Base-by-base conservation (phyloP, 2,888 invertebrate genomes). In the Epicampocera succincta region DNA sequence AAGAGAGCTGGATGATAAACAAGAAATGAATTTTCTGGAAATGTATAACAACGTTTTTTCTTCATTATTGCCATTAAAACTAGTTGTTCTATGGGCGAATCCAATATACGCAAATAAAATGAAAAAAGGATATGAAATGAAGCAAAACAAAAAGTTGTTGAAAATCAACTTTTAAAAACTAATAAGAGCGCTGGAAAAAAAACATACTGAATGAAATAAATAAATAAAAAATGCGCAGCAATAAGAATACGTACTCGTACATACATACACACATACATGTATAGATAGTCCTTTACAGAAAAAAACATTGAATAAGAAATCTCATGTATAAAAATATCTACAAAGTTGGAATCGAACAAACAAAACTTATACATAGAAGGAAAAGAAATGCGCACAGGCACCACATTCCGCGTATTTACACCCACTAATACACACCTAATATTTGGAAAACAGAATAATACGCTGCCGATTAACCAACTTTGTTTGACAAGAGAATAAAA, bases 11-110 rank as follows among this genome's bases (percentile, higher is more conserved):
- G 15, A 21, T 44, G 42, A 58, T 69, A 48, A 80, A 75, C 25
- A 65, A 58, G 42, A 74, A 78, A 82, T 75, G 65, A 48, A 33
- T 71, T 75, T 74, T 66, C 38, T 71, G 71, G 44, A 66, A 71
- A 78, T 68, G 44, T 79, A 40, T 60, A 66, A 54, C 74, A 74
- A 77, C 74, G 77, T 54, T 11, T 2, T n/a, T 33, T 12, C 40
- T 56, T n/a, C 48, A 15, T 11, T 15, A 25, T 48, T 21, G 42
- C 44, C 21, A 52, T 44, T 66, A 38, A 61, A n/a, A 52, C 5
- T 33, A 9, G 33, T 33, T 56, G 13, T 56, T 38, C 38, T 40
- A 25, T 0, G 33, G 50, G 25, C 29, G 65, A 80, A 60, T 17
- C 21, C 40, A 38, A 61, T 17, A 38, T 54, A 69, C 33, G 48